phyloP scores from a whole-genome alignment of 2,113 vertebrate genomes.

The Phyllopteryx taeniolatus region DNA sequence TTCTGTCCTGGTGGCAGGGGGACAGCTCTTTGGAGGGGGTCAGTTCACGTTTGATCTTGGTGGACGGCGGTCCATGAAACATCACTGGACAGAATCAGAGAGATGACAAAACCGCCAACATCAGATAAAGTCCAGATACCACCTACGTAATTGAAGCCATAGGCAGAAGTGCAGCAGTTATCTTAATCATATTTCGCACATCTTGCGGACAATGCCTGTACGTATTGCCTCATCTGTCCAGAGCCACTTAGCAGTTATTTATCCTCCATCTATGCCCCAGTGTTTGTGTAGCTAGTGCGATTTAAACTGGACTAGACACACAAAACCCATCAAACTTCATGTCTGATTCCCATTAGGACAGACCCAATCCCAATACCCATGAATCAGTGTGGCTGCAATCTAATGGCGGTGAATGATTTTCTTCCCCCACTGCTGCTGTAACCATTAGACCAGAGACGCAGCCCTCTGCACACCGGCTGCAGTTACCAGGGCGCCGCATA shows the following conservation, averaged over 20 bases:
- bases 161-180: constrained; percentile 57
- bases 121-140: constrained; percentile 53
- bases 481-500: constrained; percentile 73
- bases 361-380: constrained; percentile 60
- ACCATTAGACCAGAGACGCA: constrained; percentile 73
- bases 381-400: constrained; percentile 75
- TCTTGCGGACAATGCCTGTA: constrained; percentile 43
- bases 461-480: constrained; percentile 55
- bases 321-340: constrained; percentile 58
- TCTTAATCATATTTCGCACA: constrained; percentile 54
- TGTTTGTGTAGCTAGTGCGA: constrained; percentile 33
- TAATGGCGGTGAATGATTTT: constrained; percentile 76
- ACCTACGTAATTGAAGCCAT: constrained; percentile 44
- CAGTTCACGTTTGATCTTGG: constrained; percentile 94
- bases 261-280: constrained; percentile 44
- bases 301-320: constrained; percentile 38
- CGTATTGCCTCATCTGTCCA: constrained; percentile 45
- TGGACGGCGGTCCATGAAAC: constrained; percentile 88
- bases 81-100: constrained; percentile 77
- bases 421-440: constrained; percentile 62
- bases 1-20: constrained; percentile 86
- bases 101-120: constrained; percentile 13
- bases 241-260: constrained; percentile 64
- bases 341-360: constrained; percentile 67
- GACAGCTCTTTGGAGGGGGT: constrained; percentile 86